Percentiles rank a stretch among this genome's conserved stretches.
These are phyloP conservation scores for Amphimedon queenslandica DNA, from an alignment of 37 sponge, comb jelly and placozoan genomes.

Conservation along the genomic window DNA sequence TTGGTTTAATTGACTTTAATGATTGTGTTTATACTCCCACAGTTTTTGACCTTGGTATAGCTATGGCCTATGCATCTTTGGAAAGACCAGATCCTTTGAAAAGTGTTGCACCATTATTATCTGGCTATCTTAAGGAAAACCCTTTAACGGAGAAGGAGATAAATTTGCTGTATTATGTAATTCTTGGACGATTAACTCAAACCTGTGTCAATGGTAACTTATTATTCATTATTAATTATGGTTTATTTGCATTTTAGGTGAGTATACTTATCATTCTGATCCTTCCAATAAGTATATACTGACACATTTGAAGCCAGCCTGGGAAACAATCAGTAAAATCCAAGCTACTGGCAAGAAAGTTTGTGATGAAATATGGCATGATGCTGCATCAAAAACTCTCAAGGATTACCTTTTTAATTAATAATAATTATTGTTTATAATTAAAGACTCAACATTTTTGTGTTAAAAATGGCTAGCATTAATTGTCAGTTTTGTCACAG, in stretches of 20 bases:
- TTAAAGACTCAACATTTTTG: too few species aligned
- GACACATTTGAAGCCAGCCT: not conserved
- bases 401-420: not conserved
- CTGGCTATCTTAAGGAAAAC: slow-evolving; percentile 16
- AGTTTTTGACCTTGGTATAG: slow-evolving; percentile 35
- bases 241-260: not conserved
- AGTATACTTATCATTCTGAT: not conserved
- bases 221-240: not conserved
- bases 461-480: too few species aligned
- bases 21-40: slow-evolving; percentile 9
- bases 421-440: not conserved
- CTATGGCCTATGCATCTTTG: slow-evolving; percentile 17
- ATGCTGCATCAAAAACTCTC: not conserved
- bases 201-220: slow-evolving; percentile 17
- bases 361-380: not conserved
- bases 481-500: too few species aligned
- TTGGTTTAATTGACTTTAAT: slow-evolving; percentile 33
- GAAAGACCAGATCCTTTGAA: not conserved
- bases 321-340: not conserved
- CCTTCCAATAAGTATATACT: not conserved
- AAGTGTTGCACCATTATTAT: slow-evolving; percentile 5
- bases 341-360: not conserved
- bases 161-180: slow-evolving; percentile 17
- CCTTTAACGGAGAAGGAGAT: slow-evolving; percentile 18
- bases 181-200: slow-evolving; percentile 27